A percentile compares a stretch with the other conserved stretches of the same genome.
phyloP scores from a whole-genome alignment of 2,888 invertebrate genomes.

The Hypsopygia costalis region DNA sequence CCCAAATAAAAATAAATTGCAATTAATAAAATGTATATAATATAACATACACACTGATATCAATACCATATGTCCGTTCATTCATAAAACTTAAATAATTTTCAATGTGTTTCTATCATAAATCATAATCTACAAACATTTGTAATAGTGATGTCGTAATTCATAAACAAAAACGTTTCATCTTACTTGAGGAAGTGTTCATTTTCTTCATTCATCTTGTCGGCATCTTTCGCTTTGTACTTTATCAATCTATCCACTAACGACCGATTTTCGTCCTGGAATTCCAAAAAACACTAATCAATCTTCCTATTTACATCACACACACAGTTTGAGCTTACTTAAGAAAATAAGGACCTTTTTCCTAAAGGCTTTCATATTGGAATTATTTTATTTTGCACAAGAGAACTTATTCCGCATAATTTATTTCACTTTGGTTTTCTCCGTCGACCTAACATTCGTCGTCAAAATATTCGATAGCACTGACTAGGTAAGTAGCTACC shows the following conservation, averaged over 20 bases:
- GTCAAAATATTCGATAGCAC: slow-evolving; percentile 45
- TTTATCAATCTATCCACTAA: slow-evolving; percentile 93
- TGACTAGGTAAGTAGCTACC: slow-evolving; percentile 44
- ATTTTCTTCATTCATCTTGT: slow-evolving; percentile 98
- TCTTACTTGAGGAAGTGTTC: slow-evolving; percentile 94
- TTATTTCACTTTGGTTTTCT: neutral
- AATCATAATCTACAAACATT: neutral
- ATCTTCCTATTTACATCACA: neutral
- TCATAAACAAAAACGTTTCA: neutral
- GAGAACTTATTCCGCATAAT: neutral
- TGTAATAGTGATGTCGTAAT: too few relatives aligned
- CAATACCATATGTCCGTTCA: neutral
- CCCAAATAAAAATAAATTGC: slow-evolving; percentile 28
- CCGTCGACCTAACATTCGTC: neutral
- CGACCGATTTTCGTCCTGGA: slow-evolving; percentile 92
- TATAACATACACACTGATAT: neutral
- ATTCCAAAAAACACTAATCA: slow-evolving; percentile 32
- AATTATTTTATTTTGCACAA: neutral
- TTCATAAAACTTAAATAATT: neutral
- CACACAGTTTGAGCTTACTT: neutral
- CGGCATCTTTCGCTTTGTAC: slow-evolving; percentile 96
- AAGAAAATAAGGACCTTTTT: slow-evolving; percentile 17
- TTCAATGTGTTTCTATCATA: neutral
- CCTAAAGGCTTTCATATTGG: slow-evolving; percentile 22
- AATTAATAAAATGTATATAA: slow-evolving; percentile 7